Evolutionary conservation across 2,113 vertebrate species (phyloP).

Genomic region (Orthonyx spaldingii): DNA sequence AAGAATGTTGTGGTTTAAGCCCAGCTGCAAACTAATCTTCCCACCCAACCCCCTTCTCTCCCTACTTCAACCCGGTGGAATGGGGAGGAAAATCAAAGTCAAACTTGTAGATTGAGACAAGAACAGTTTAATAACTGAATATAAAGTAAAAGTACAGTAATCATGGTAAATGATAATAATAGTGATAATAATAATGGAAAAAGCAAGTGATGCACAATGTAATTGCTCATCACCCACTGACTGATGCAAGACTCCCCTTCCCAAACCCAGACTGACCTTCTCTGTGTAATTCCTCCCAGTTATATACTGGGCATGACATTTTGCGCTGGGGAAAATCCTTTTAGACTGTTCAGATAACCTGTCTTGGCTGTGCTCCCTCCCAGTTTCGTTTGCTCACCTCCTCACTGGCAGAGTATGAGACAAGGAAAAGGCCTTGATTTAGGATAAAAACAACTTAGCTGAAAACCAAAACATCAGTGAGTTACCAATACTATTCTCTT

Average conservation of each 20-base stretch:
- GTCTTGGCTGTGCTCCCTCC: neutral
- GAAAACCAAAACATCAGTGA: neutral
- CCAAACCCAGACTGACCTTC: neutral
- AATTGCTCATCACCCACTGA: neutral
- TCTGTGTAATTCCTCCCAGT: neutral
- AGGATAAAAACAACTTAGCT: neutral
- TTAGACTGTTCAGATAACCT: neutral
- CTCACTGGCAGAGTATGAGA: neutral
- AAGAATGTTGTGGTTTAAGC: neutral
- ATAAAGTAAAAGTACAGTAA: neutral
- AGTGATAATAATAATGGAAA: neutral
- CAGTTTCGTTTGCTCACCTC: neutral
- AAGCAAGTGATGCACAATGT: neutral
- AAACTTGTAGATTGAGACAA: neutral
- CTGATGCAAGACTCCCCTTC: neutral
- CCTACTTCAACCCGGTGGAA: fast-evolving
- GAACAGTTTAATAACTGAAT: neutral
- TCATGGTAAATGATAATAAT: neutral
- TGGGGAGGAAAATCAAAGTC: neutral
- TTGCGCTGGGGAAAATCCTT: neutral
- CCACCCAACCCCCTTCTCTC: fast-evolving
- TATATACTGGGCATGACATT: neutral
- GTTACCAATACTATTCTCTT: neutral
- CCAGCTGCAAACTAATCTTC: neutral
- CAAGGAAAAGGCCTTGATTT: neutral